A percentile compares a stretch with the other conserved stretches of the same genome.
Conservation (phyloP, 2,113 vertebrate species). For the Malurus elegans region DNA sequence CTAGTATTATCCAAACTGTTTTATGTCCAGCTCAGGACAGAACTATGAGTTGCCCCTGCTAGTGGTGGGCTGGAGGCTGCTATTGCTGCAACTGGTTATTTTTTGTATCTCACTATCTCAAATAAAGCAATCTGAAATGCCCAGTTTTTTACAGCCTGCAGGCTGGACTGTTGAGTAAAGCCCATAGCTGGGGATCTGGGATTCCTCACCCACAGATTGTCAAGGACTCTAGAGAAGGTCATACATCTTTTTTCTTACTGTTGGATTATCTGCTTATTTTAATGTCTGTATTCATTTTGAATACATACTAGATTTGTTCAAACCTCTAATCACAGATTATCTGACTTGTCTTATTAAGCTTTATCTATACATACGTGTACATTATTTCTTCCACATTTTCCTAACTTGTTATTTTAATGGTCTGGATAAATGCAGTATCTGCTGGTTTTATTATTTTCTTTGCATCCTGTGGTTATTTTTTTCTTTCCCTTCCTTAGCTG, state of each 20-base stretch:
- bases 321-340: background rate
- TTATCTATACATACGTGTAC: background rate
- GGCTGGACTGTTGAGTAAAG: background rate
- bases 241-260: background rate
- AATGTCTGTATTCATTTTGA: background rate
- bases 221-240: background rate
- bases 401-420: background rate
- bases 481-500: background rate
- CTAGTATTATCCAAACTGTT: background rate
- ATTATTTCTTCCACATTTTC: background rate
- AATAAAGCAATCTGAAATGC: background rate
- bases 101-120: background rate
- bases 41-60: background rate
- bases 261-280: background rate
- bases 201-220: background rate
- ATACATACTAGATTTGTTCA: background rate
- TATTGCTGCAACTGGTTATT: background rate
- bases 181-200: background rate
- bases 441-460: background rate
- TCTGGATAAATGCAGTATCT: background rate
- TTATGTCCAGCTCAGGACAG: background rate
- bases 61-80: background rate
- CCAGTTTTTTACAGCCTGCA: background rate
- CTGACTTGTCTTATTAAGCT: background rate
- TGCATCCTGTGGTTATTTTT: background rate